Percentiles rank a stretch among this genome's conserved stretches.
Evolutionary conservation across 2,888 invertebrate genomes (phyloP).

Genomic region (Pegoplata infirma): DNA sequence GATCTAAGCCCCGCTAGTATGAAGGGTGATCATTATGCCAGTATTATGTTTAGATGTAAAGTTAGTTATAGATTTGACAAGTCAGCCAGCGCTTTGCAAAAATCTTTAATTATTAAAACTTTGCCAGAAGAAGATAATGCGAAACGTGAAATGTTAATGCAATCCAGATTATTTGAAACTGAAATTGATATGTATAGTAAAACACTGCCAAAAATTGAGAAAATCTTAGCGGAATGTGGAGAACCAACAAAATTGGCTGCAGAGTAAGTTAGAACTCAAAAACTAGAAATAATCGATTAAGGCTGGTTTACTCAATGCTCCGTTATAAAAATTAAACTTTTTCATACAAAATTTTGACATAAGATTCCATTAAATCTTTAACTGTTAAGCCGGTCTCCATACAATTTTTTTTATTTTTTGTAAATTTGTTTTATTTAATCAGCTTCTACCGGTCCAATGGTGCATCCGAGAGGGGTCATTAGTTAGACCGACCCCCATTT

Average conservation of each 20-base stretch:
- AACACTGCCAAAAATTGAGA: slow-evolving; percentile 66
- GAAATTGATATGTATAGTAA: slow-evolving; percentile 67
- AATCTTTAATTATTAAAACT: slow-evolving; percentile 65
- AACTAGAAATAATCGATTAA: too few species aligned
- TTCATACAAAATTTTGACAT: too few species aligned
- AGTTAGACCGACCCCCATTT: too few species aligned
- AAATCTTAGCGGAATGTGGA: slow-evolving; percentile 61
- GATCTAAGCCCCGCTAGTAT: slow-evolving; percentile 58
- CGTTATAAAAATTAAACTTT: too few species aligned
- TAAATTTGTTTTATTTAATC: too few species aligned
- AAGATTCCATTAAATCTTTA: too few species aligned
- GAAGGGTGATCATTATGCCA: slow-evolving; percentile 68
- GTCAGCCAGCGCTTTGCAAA: neutral
- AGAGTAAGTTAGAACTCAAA: slow-evolving; percentile 33
- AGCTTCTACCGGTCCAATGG: too few species aligned
- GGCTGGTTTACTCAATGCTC: too few species aligned
- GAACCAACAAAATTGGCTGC: slow-evolving; percentile 64
- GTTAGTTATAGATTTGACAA: slow-evolving; percentile 39
- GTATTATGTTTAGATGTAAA: slow-evolving; percentile 66
- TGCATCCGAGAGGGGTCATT: too few species aligned
- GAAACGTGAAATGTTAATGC: slow-evolving; percentile 61
- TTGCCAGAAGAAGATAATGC: slow-evolving; percentile 59
- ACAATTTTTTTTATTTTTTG: too few species aligned
- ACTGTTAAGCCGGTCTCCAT: too few species aligned
- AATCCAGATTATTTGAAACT: slow-evolving; percentile 62